These are phyloP conservation scores for Dryobotodes eremita DNA, from an alignment of 2,888 invertebrate genomes.

Conservation along the genomic window DNA sequence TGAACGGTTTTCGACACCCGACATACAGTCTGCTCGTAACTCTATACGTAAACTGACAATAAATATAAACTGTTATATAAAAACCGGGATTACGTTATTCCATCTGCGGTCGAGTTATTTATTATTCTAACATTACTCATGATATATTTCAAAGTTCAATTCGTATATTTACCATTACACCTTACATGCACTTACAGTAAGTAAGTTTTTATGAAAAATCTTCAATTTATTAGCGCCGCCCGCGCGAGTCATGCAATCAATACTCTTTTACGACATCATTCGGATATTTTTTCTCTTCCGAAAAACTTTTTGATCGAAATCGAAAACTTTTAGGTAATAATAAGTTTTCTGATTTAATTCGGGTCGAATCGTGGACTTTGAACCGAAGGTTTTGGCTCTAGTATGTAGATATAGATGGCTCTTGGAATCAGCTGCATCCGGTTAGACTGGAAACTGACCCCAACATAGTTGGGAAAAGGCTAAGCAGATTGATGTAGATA, in stretches of 20 bases:
- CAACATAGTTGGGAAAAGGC: no score
- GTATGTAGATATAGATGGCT: not conserved
- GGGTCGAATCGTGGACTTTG: constrained; percentile 1
- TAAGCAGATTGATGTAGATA: not conserved
- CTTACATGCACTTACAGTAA: constrained; percentile 31
- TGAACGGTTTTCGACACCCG: constrained; percentile 72
- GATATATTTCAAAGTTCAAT: constrained; percentile 43
- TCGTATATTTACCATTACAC: constrained; percentile 31
- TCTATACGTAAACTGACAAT: constrained; percentile 67
- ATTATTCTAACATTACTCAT: constrained; percentile 40
- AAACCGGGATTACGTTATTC: constrained; percentile 55
- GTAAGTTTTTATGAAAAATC: constrained; percentile 23
- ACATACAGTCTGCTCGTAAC: constrained; percentile 66
- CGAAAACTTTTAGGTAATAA: constrained; percentile 36
- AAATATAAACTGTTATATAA: constrained; percentile 66
- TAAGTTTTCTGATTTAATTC: constrained; percentile 49
- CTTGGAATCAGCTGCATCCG: no score
- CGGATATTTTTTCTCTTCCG: constrained; percentile 38
- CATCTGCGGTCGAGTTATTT: constrained; percentile 53
- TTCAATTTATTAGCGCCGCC: constrained; percentile 38
- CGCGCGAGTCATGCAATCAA: constrained; percentile 25
- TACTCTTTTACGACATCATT: constrained; percentile 35
- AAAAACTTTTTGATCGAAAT: constrained; percentile 46
- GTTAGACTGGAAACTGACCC: no score
- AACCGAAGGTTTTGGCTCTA: not conserved